A percentile compares a stretch with the other conserved stretches of the same genome.
Conservation (phyloP, 2,888 invertebrate species). For the Latheticus oryzae region DNA sequence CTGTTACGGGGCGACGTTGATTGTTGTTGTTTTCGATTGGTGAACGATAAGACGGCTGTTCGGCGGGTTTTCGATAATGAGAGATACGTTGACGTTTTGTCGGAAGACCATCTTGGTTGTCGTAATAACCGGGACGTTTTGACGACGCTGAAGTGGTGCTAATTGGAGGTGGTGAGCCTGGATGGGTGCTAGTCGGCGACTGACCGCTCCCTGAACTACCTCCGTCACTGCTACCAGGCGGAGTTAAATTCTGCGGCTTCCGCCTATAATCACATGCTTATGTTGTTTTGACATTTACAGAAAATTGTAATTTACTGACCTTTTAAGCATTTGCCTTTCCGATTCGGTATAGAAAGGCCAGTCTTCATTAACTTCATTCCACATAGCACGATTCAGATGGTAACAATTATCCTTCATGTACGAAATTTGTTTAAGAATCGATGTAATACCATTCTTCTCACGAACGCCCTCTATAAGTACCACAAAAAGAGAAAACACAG, state of each 20-base stretch:
- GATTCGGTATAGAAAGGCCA: constrained; percentile 95
- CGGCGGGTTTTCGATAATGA: constrained; percentile 77
- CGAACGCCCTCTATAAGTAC: constrained; percentile 90
- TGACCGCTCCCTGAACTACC: constrained; percentile 82
- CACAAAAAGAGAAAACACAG: constrained; percentile 51
- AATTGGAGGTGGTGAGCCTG: constrained; percentile 78
- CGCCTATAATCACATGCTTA: constrained; percentile 69
- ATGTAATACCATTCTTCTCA: constrained; percentile 81
- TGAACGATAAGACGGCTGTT: constrained; percentile 57
- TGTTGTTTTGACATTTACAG: neutral
- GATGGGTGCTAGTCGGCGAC: constrained; percentile 80
- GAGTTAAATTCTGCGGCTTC: constrained; percentile 91
- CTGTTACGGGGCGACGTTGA: constrained; percentile 62
- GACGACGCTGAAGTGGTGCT: constrained; percentile 52
- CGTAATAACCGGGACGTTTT: constrained; percentile 73
- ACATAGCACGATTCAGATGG: constrained; percentile 86
- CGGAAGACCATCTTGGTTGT: constrained; percentile 70
- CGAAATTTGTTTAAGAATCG: constrained; percentile 84
- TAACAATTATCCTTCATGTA: constrained; percentile 89
- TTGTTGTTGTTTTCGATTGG: constrained; percentile 62
- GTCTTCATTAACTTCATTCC: constrained; percentile 93
- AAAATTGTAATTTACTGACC: constrained; percentile 65
- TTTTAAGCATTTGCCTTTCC: constrained; percentile 88
- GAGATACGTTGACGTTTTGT: constrained; percentile 89
- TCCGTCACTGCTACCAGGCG: constrained; percentile 86